Conservation (phyloP, 1,140 invertebrate genomes). For the Heterodera carotae region DNA sequence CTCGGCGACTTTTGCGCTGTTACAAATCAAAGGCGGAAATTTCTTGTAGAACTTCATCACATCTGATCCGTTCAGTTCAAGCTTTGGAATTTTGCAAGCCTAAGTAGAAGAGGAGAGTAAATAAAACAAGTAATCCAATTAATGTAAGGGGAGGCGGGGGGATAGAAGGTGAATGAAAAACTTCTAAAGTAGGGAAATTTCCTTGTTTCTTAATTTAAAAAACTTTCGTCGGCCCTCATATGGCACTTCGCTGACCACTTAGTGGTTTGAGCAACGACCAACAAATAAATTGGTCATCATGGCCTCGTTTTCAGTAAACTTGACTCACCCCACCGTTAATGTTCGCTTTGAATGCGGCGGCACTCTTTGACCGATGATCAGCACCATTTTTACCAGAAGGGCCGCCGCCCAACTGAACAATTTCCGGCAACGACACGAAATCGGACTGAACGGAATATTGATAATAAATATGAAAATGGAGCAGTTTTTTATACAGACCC, state of each 20-base stretch:
- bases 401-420: background rate
- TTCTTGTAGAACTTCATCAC: conserved; percentile 42
- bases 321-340: background rate
- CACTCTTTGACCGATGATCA: background rate
- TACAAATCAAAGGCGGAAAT: conserved; percentile 38
- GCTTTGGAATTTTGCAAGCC: conserved; percentile 48
- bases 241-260: no score
- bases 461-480: no score
- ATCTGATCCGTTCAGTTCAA: conserved; percentile 43
- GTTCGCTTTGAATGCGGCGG: background rate
- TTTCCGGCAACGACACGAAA: background rate
- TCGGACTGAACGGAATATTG: no score
- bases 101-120: conserved; percentile 28
- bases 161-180: no score
- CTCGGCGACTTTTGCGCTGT: conserved; percentile 5
- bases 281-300: no score
- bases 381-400: background rate
- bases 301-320: no score
- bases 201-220: no score
- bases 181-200: no score
- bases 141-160: no score
- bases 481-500: no score
- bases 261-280: no score
- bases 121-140: background rate
- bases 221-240: no score